phyloP scores from a whole-genome alignment of 2,888 invertebrate genomes.

The Ectobius pallidus region DNA sequence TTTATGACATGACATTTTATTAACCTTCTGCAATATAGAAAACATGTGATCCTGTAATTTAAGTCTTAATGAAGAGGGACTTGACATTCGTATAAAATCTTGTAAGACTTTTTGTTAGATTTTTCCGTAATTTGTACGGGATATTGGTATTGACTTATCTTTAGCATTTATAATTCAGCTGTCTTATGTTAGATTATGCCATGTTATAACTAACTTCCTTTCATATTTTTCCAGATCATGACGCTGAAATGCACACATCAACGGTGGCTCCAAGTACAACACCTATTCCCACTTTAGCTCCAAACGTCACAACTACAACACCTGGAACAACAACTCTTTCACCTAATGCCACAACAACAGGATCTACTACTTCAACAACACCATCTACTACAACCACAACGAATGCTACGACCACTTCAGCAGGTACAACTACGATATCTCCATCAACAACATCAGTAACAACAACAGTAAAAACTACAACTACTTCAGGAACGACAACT shows the following conservation, averaged over 20 bases:
- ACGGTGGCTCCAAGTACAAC: slow-evolving; percentile 6
- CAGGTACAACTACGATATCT: background rate
- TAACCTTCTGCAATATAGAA: no score
- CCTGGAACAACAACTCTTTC: background rate
- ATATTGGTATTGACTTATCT: no score
- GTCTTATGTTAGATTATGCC: no score
- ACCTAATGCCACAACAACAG: background rate
- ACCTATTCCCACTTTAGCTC: background rate
- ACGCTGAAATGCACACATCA: background rate
- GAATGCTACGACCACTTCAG: background rate
- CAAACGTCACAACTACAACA: background rate
- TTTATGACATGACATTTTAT: no score
- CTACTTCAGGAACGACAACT: background rate
- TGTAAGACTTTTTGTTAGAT: no score
- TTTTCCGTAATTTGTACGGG: no score
- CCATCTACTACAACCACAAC: background rate
- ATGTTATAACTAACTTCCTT: no score
- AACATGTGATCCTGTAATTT: no score
- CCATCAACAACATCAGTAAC: background rate
- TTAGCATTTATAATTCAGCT: no score
- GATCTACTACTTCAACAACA: background rate
- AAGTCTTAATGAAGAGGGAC: no score
- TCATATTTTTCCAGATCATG: background rate
- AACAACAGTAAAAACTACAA: background rate
- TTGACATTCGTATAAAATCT: no score